Evolutionary conservation across 2,797 vertebrate species (phyloP).

Genomic region (Coregonus ussuriensis): DNA sequence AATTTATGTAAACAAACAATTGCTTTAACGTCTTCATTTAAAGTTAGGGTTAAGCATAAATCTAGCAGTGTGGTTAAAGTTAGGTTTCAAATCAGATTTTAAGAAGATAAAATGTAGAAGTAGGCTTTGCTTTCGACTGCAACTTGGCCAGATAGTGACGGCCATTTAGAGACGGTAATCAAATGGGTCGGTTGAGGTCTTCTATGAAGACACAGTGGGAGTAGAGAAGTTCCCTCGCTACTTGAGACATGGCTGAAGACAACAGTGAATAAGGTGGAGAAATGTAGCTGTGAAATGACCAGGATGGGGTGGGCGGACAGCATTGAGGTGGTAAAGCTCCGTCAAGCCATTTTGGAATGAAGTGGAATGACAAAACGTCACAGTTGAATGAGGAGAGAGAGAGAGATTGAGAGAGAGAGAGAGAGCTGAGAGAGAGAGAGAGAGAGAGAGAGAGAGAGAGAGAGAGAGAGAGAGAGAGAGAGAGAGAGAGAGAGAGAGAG

Average conservation of each 20-base stretch:
- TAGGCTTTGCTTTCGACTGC: too few relatives aligned
- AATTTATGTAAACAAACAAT: too few relatives aligned
- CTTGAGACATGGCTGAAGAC: neutral
- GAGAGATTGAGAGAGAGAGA: constrained; percentile 43
- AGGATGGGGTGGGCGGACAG: neutral
- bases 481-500: constrained; percentile 41
- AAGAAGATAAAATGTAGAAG: too few relatives aligned
- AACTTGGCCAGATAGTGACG: too few relatives aligned
- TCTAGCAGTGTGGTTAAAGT: too few relatives aligned
- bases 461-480: neutral
- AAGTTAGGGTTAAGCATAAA: too few relatives aligned
- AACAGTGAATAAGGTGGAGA: too few relatives aligned
- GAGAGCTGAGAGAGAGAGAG: neutral
- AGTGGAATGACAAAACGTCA: constrained; percentile 70
- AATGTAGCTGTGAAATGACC: neutral
- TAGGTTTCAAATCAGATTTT: too few relatives aligned
- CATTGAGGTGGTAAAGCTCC: constrained; percentile 58
- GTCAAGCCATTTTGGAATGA: constrained; percentile 66
- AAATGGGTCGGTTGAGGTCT: neutral
- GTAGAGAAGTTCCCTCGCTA: neutral
- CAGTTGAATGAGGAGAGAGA: neutral
- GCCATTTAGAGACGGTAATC: neutral
- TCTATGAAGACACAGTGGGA: neutral
- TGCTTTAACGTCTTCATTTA: too few relatives aligned
- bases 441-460: constrained; percentile 8